phyloP scores from a whole-genome alignment of 2,888 invertebrate species.

The Leptogaster cylindrica region DNA sequence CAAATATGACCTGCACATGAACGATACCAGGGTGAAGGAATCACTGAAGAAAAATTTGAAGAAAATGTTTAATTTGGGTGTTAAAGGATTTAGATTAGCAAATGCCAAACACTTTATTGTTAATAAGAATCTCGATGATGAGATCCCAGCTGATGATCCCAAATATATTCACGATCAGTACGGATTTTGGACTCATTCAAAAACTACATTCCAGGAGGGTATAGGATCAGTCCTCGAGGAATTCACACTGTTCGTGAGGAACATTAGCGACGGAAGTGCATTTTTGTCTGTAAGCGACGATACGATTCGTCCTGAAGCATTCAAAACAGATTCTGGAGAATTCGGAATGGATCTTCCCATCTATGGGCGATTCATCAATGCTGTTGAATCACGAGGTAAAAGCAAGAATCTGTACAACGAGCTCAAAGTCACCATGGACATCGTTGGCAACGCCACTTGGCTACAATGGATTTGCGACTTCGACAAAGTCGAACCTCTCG shows the following conservation, averaged over 20 bases:
- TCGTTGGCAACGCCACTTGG: constrained; percentile 55
- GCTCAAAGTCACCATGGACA: constrained; percentile 51
- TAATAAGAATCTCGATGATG: constrained; percentile 65
- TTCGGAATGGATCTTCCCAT: constrained; percentile 59
- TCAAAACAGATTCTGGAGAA: constrained; percentile 51
- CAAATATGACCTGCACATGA: constrained; percentile 83
- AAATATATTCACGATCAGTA: constrained; percentile 65
- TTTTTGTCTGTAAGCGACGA: constrained; percentile 60
- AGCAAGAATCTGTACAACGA: constrained; percentile 53
- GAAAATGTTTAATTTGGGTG: constrained; percentile 77
- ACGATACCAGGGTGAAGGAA: constrained; percentile 69
- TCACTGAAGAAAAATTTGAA: constrained; percentile 72
- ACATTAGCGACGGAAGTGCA: constrained; percentile 64
- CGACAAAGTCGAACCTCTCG: constrained; percentile 48
- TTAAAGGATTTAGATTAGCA: constrained; percentile 76
- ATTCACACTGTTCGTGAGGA: constrained; percentile 70
- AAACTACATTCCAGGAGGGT: constrained; percentile 70
- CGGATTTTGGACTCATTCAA: constrained; percentile 69
- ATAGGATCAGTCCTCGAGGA: constrained; percentile 67
- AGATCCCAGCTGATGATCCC: constrained; percentile 59
- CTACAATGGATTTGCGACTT: constrained; percentile 60
- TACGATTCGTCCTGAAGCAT: constrained; percentile 55
- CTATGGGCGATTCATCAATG: constrained; percentile 56
- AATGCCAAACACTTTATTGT: constrained; percentile 73
- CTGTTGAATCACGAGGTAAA: constrained; percentile 49